phyloP scores from a whole-genome alignment of 2,888 invertebrate species.

The Apamea monoglypha region DNA sequence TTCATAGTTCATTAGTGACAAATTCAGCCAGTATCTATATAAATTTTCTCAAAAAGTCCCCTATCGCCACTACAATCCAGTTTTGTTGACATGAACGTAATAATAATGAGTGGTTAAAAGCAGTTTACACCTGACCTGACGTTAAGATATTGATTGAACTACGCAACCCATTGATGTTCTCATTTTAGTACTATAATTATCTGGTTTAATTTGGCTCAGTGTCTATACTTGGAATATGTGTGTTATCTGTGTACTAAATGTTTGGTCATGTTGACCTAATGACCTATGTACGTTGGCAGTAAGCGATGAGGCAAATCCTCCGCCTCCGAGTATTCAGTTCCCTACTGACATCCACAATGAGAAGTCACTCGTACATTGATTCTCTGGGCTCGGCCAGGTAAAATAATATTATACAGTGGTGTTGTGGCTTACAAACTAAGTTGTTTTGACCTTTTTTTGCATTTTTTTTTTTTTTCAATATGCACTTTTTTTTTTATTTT shows the following conservation, averaged over 20 bases:
- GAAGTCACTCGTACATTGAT: conserved; percentile 88
- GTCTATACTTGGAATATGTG: conserved; percentile 30
- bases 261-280: conserved; percentile 81
- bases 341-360: conserved; percentile 87
- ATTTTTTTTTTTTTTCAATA: not conserved
- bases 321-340: conserved; percentile 86
- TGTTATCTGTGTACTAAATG: conserved; percentile 62
- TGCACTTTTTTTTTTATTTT: not conserved
- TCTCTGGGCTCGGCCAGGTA: conserved; percentile 88
- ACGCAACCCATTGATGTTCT: conserved; percentile 53
- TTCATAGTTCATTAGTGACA: not conserved
- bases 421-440: conserved; percentile 68
- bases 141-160: conserved; percentile 59
- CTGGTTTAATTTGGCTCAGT: conserved; percentile 54
- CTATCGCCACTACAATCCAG: conserved; percentile 16
- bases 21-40: conserved; percentile 2
- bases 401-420: conserved; percentile 69
- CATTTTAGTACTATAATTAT: conserved; percentile 53
- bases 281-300: conserved; percentile 88
- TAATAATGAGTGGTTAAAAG: conserved; percentile 34
- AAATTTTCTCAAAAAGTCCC: conserved; percentile 1
- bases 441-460: conserved; percentile 8
- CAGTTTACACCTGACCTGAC: conserved; percentile 52
- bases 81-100: conserved; percentile 15
- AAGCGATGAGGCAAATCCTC: conserved; percentile 88